Evolutionary conservation across 2,113 vertebrate genomes (phyloP).

Genomic region (Petaurus breviceps): DNA sequence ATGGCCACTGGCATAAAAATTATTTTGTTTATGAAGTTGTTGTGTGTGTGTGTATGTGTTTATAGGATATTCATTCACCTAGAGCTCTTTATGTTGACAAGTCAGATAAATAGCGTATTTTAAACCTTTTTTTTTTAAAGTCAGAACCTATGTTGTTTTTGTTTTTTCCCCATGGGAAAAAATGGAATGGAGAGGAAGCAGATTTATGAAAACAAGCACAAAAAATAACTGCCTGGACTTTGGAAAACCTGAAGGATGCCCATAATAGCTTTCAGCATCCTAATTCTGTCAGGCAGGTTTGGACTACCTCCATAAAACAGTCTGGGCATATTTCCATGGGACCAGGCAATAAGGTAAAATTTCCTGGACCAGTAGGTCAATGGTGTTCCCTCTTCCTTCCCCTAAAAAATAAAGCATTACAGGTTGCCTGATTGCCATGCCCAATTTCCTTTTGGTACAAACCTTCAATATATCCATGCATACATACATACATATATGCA

Average conservation of each 20-base stretch:
- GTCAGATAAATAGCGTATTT: slow-evolving; percentile 27
- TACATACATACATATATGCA: too few relatives aligned
- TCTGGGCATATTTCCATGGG: slow-evolving; percentile 35
- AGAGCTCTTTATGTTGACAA: slow-evolving; percentile 17
- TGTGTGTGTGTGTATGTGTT: not conserved
- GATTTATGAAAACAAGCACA: slow-evolving; percentile 36
- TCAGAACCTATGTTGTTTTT: not conserved
- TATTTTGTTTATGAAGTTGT: not conserved
- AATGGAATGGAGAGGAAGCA: slow-evolving; percentile 33
- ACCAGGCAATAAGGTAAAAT: slow-evolving; percentile 32
- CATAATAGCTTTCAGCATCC: not conserved
- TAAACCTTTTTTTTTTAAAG: not conserved
- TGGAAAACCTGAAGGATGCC: slow-evolving; percentile 27
- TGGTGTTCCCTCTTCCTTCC: not conserved
- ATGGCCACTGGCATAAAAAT: not conserved
- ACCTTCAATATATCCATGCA: too few relatives aligned
- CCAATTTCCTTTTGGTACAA: not conserved
- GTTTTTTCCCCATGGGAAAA: slow-evolving; percentile 8
- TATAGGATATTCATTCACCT: not conserved
- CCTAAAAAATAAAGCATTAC: not conserved
- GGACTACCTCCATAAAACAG: slow-evolving; percentile 27
- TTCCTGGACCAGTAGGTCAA: slow-evolving; percentile 21
- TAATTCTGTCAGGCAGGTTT: slow-evolving; percentile 16
- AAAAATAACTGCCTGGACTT: slow-evolving; percentile 9
- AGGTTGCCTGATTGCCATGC: not conserved